Evolutionary conservation across 2,888 invertebrate genomes (phyloP), one percentile per base, ranked within the genome.

Genomic region (Mimachlamys varia): DNA sequence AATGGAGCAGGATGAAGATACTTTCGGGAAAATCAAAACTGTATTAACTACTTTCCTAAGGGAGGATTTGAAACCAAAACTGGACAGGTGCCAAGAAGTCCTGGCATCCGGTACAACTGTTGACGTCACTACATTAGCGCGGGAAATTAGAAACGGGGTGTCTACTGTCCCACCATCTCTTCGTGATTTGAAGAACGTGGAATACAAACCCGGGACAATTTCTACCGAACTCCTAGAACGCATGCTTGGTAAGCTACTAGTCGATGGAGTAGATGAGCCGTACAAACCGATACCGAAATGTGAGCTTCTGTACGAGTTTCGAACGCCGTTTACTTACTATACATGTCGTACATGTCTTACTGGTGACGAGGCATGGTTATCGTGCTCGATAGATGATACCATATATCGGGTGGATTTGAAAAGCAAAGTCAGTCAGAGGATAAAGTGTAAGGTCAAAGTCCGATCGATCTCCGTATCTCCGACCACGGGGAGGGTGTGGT

Each of bases 61-160:
- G 22, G n/a, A 62, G n/a, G 62, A 62, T n/a, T 22, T 62, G 10
- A 62, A 62, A 62, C 62, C 62, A 22, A 62, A 62, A 22, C 62
- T 62, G 62, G 62, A 62, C 22, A 62, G 62, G 22, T 62, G 62
- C 62, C 10, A 62, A 22, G 22, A 62, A 22, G n/a, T n/a, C 17
- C 62, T 62, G 62, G n/a, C n/a, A n/a, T 62, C 62, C n/a, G 62
- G 62, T 62, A 22, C 62, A 62, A 62, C 62, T n/a, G 62, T 62
- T 62, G 62, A 62, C 62, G 62, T 62, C n/a, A 62, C 62, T 22
- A n/a, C 62, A 62, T 62, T 62, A 62, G 22, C 62, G 62, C 62
- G 62, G 62, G 62, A 62, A n/a, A 62, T 62, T 7, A 22, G 62
- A 22, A 62, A 62, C 44, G 44, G 44, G 17, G 22, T 7, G 4